Evolutionary conservation across 2,888 invertebrate genomes (phyloP).

Genomic region (Chymomyza amoena): DNA sequence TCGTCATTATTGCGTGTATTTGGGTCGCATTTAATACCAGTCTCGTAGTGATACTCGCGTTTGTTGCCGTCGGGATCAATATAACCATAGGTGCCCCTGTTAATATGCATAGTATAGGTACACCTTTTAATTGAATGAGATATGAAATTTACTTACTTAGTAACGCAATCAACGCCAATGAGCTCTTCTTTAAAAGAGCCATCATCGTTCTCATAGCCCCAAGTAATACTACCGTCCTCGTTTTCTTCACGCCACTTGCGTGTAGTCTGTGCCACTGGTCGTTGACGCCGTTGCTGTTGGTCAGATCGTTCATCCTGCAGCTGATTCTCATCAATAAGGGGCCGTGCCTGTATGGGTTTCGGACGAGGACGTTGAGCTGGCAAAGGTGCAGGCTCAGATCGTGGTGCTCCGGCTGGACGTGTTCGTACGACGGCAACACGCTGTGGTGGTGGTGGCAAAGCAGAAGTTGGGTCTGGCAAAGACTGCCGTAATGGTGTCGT

Average conservation of each 20-base stretch:
- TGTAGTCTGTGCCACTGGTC: constrained; percentile 86
- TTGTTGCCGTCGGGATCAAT: constrained; percentile 90
- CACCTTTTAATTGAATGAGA: not conserved
- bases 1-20: constrained; percentile 79
- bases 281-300: constrained; percentile 79
- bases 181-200: constrained; percentile 92
- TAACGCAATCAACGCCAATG: constrained; percentile 88
- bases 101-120: constrained; percentile 1
- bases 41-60: constrained; percentile 90
- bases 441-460: constrained; percentile 80
- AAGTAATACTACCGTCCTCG: constrained; percentile 86
- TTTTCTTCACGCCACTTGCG: constrained; percentile 89
- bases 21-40: constrained; percentile 84
- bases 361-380: constrained; percentile 64
- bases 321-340: constrained; percentile 73
- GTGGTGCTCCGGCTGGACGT: constrained; percentile 71
- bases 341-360: constrained; percentile 73
- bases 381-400: constrained; percentile 77
- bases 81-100: constrained; percentile 89
- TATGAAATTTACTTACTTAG: constrained; percentile 76
- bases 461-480: constrained; percentile 53
- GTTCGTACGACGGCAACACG: constrained; percentile 78
- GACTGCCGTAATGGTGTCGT: constrained; percentile 43
- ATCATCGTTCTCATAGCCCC: constrained; percentile 94
- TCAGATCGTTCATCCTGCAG: constrained; percentile 70